These are phyloP conservation scores for Xanthostigma xanthostigma DNA, from an alignment of 2,888 invertebrate genomes.

Conservation along the genomic window DNA sequence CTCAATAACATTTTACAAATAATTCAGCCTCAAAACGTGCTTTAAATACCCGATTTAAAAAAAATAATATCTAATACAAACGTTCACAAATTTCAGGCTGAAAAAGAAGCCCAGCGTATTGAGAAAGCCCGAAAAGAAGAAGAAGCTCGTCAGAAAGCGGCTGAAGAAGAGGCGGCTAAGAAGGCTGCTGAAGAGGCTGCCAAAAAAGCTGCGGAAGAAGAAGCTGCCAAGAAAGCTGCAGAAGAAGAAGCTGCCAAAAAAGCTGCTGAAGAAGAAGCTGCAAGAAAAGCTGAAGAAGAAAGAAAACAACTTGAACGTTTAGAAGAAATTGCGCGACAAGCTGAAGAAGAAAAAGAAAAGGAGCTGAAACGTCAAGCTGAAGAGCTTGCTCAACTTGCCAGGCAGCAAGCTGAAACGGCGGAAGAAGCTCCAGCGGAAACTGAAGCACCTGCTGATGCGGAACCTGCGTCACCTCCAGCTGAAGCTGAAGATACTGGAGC, in stretches of 20 bases:
- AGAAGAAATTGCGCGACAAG: constrained; percentile 43
- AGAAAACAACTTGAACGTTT: constrained; percentile 36
- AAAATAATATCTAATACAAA: no score
- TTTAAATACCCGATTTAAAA: no score
- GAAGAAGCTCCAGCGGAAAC: constrained; percentile 27
- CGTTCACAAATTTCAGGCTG: constrained; percentile 19
- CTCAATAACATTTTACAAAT: no score
- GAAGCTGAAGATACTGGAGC: constrained; percentile 7
- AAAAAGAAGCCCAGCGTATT: constrained; percentile 18
- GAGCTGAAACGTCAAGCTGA: constrained; percentile 49
- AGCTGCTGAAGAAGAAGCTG: constrained; percentile 31
- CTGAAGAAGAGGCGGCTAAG: constrained; percentile 18
- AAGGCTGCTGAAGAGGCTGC: constrained; percentile 8
- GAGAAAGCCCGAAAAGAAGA: constrained; percentile 21
- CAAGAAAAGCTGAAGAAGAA: constrained; percentile 31
- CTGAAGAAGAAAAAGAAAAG: constrained; percentile 46
- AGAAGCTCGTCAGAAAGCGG: constrained; percentile 20
- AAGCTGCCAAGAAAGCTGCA: constrained; percentile 19
- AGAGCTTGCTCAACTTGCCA: constrained; percentile 28
- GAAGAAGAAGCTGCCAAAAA: constrained; percentile 33
- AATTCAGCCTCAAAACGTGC: no score
- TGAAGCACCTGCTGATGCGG: constrained; percentile 20
- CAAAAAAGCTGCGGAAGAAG: constrained; percentile 6
- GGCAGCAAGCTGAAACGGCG: constrained; percentile 50
- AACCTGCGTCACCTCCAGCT: constrained; percentile 15